Evolutionary conservation across 2,797 vertebrate genomes (phyloP).

Genomic region (Ciconia nigra): DNA sequence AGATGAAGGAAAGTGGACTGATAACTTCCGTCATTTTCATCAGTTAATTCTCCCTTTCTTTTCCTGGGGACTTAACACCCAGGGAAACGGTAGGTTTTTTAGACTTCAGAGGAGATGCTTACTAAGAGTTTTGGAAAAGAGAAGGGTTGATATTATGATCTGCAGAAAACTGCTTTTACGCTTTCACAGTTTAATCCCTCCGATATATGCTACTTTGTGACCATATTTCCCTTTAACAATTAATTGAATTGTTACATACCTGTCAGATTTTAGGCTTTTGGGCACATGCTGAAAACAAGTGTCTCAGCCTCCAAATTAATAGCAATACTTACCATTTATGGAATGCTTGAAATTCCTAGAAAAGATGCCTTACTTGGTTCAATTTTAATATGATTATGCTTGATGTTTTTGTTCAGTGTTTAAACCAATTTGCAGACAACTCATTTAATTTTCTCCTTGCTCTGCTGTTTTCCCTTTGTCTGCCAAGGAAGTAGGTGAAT

Average conservation of each 20-base stretch:
- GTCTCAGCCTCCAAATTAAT: neutral
- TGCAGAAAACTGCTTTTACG: neutral
- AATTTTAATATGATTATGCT: neutral
- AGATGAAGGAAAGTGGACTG: neutral
- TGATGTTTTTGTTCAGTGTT: neutral
- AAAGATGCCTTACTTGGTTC: neutral
- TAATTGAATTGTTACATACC: neutral
- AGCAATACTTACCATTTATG: constrained; percentile 13
- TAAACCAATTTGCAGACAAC: neutral
- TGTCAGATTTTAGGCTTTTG: neutral
- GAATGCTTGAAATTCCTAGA: neutral
- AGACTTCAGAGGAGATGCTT: neutral
- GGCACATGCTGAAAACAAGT: neutral
- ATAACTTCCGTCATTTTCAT: neutral
- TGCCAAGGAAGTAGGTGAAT: neutral
- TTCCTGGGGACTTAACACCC: neutral
- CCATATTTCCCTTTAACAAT: neutral
- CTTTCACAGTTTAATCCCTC: neutral
- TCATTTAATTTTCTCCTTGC: neutral
- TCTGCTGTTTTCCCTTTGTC: neutral
- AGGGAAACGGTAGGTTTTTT: neutral
- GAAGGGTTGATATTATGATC: neutral
- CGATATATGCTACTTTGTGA: neutral
- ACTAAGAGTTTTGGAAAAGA: neutral
- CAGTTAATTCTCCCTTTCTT: neutral